Evolutionary conservation across 23 tunicate species (phyloP), one percentile per base, ranked within the genome.

Genomic region (Botrylloides violaceus): DNA sequence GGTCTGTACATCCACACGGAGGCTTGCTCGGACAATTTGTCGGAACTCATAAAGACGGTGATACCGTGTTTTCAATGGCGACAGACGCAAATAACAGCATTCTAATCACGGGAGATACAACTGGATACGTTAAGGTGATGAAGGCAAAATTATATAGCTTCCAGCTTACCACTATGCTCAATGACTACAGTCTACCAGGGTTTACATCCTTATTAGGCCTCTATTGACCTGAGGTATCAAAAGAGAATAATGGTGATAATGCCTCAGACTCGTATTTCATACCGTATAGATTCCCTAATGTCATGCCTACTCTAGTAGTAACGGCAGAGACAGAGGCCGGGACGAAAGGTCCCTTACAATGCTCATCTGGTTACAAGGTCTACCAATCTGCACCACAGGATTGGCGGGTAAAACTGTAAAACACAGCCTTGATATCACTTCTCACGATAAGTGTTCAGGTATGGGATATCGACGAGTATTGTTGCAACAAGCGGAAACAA

Each of bases 1-100:
- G 97, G 97, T 90, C 97, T 26, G 84, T 90, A 0, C 97, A 90
- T 64, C 97, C 97, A 48, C 85, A 68, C 36, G 97, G 97, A 0
- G 97, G 97, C 22, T 59, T 90, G 50, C 79, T 90, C 77, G 97
- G 97, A 19, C 97, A 90, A 47, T 90, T 90, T 75, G 82, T 90
- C 4, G 97, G 85, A 0, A 84, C 85, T n/a, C 85, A 83, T 30
- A 66, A 59, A 7, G 83, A 90, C 29, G 97, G 85, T 19, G 90
- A 79, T 9, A 49, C 79, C 12, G 90, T 90, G 58, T 35, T 90
- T 34, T 68, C 85, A 27, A 65, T 90, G 85, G 97, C 85, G 65
- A 90, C 97, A 1, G 85, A 90, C 37, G 49, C 62, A 34, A 64
- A 79, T 36, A 90, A 90, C 75, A 70, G 49, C 36, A 28, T 78